Conservation (phyloP, 2,888 invertebrate species). For the Scrobipalpa atriplicella region DNA sequence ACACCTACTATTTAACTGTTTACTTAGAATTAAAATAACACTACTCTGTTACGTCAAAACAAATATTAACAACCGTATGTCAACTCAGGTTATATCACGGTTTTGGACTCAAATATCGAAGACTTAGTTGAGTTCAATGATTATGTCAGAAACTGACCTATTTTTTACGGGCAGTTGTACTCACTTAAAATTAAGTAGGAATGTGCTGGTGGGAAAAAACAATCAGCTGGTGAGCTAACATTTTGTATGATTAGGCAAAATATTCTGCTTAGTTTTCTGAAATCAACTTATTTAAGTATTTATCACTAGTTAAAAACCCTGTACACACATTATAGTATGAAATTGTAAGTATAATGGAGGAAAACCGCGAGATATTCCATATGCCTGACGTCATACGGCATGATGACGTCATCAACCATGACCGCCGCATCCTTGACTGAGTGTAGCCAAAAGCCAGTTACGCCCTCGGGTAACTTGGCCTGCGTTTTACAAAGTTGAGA, state of each 20-base stretch:
- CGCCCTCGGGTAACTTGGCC: neutral
- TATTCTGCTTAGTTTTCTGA: too few species aligned
- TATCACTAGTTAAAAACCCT: too few species aligned
- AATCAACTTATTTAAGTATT: too few species aligned
- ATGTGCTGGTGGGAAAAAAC: too few species aligned
- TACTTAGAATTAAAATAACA: neutral
- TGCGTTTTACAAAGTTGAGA: neutral
- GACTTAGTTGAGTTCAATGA: neutral
- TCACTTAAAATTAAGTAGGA: too few species aligned
- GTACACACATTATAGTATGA: too few species aligned
- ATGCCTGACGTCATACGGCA: conserved; percentile 12
- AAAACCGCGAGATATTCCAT: conserved; percentile 7
- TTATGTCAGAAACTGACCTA: too few species aligned
- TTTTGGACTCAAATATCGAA: neutral
- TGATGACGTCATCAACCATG: conserved; percentile 30
- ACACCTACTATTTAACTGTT: neutral
- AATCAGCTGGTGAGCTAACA: too few species aligned
- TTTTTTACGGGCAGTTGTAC: too few species aligned
- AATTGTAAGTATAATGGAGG: neutral
- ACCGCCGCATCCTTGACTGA: conserved; percentile 25
- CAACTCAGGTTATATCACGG: neutral
- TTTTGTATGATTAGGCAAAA: too few species aligned
- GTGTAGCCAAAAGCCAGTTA: neutral
- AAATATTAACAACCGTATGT: neutral
- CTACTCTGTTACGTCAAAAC: neutral